These are phyloP conservation scores for Heliconius sara DNA, from an alignment of 2,888 invertebrate genomes.

Conservation along the genomic window DNA sequence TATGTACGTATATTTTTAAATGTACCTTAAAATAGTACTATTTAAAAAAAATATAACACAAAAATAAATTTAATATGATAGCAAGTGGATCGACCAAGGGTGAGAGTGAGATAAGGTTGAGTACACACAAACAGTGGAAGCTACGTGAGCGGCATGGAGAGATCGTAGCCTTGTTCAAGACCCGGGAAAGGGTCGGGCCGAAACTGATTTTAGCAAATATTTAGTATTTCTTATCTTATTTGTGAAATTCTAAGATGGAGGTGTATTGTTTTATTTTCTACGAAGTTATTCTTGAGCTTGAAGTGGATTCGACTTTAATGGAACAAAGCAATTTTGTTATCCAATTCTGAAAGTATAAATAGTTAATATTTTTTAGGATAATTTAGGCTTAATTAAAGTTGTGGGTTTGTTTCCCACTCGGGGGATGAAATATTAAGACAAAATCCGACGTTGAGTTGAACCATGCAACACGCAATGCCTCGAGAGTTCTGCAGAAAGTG, in stretches of 20 bases:
- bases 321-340: slow-evolving; percentile 7
- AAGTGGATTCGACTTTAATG: not conserved
- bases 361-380: not conserved
- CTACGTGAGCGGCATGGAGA: slow-evolving; percentile 20
- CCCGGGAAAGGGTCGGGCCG: not conserved
- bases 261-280: not conserved
- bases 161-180: not conserved
- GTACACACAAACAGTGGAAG: slow-evolving; percentile 21
- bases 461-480: too few relatives aligned
- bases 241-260: not conserved
- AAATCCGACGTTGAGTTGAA: not conserved
- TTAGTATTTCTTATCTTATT: slow-evolving; percentile 22
- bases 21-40: too few relatives aligned
- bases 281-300: not conserved
- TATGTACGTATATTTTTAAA: not conserved
- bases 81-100: not conserved
- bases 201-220: slow-evolving; percentile 14
- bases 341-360: not conserved
- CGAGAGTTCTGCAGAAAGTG: too few relatives aligned
- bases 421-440: not conserved
- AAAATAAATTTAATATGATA: not conserved
- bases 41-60: not conserved
- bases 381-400: not conserved
- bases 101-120: slow-evolving; percentile 15
- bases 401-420: not conserved